Evolutionary conservation across 2,113 vertebrate species (phyloP).

Genomic region (Oreotrochilus melanogaster): DNA sequence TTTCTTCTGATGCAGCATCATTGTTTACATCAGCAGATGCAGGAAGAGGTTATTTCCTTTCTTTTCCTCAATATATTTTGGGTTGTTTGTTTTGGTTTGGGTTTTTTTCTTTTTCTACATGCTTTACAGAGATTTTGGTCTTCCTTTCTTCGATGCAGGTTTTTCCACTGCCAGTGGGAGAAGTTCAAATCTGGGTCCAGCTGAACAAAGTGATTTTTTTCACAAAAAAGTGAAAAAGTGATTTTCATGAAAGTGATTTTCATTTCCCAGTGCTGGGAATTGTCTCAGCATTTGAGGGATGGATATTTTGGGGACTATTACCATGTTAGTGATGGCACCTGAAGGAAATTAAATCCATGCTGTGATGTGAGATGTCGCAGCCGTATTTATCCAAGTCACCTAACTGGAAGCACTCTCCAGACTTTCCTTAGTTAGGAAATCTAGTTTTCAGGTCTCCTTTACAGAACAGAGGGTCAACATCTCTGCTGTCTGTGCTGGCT

Average conservation of each 20-base stretch:
- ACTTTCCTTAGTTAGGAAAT: neutral
- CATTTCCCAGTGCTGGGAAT: neutral
- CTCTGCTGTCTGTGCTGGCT: accelerated
- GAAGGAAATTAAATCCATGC: neutral
- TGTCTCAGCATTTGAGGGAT: neutral
- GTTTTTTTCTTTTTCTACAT: neutral
- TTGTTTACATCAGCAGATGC: neutral
- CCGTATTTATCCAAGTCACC: neutral
- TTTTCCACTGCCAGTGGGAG: neutral
- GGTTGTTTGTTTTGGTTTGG: neutral
- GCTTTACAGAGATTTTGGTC: neutral
- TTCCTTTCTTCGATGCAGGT: neutral
- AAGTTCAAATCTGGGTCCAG: neutral
- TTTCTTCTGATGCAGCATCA: neutral
- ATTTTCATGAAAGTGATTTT: neutral
- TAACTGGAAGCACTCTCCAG: neutral
- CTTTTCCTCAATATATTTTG: neutral
- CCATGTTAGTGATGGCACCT: neutral
- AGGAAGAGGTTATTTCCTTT: neutral
- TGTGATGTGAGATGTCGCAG: neutral
- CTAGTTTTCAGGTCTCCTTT: neutral
- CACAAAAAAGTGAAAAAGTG: too few relatives aligned
- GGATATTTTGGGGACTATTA: neutral
- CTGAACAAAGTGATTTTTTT: neutral
- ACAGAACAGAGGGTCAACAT: accelerated